Base-by-base conservation (phyloP, 2,797 vertebrate genomes). In the Poeciliopsis infans region DNA sequence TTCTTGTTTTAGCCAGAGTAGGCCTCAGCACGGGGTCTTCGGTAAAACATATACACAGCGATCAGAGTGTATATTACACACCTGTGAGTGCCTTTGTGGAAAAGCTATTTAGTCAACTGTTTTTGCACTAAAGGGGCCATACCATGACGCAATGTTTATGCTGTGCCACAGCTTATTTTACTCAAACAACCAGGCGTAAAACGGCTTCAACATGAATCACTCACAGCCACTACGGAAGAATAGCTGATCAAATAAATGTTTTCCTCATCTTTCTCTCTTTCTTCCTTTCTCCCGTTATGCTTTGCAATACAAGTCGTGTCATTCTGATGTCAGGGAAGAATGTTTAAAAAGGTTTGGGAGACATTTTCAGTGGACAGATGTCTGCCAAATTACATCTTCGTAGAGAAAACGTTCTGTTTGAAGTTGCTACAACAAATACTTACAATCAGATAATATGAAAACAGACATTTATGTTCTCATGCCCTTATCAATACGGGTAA, bases 121-220 rank as follows among this genome's bases (percentile, higher is more conserved):
- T 76, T 74, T 81, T 76, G 66, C 70, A 74, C 43, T 85, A 79
- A 88, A 84, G 81, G 70, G 76, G 41, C 71, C 78, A 49, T 16
- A 31, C 57, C 43, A 83, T 92, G 87, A 91, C 83, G 87, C 79
- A 90, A 85, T 88, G 68, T 57, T 88, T 87, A 85, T 74, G 31
- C 47, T 69, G 61, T 81, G 77, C 43, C 16, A 39, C 36, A 66
- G 47, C 75, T 59, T 43, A 74, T 70, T 74, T 85, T 74, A 31
- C 49, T 59, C 25, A 74, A 73, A 73, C 10, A 73, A 25, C 36
- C 33, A 74, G 36, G 33, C 51, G 4, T 20, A 13, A 25, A 33
- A 73, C 18, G 3, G 46, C 3, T 39, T 73, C 20, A 49, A 39
- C 46, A 31, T 72, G 70, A 72, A 69, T 33, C 45, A 47, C 18